phyloP scores from a whole-genome alignment of 2,113 vertebrate genomes.

The Symphodus melops region DNA sequence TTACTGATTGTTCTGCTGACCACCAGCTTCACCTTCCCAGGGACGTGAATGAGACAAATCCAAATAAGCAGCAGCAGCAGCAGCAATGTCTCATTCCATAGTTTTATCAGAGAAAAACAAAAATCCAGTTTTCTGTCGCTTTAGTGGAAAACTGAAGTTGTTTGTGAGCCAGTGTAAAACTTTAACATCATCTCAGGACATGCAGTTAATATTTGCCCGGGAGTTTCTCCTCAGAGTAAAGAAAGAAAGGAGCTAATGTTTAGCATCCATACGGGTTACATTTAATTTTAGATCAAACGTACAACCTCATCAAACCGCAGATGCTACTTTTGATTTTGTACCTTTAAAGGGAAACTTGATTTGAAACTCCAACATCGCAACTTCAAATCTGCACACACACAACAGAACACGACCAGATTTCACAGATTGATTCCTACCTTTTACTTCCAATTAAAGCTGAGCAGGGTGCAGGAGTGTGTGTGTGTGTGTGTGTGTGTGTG shows the following conservation, averaged over 20 bases:
- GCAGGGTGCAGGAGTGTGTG: conserved; percentile 6
- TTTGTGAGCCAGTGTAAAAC: not conserved
- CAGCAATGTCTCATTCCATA: not conserved
- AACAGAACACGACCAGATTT: conserved; percentile 9
- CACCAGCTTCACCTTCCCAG: not conserved
- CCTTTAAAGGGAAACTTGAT: too few relatives aligned
- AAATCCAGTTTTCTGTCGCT: not conserved
- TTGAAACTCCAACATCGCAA: too few relatives aligned
- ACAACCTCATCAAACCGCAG: not conserved
- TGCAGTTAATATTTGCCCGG: not conserved
- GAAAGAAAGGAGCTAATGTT: not conserved
- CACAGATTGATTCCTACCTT: conserved; percentile 48
- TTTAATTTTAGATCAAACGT: not conserved
- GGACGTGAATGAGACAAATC: not conserved
- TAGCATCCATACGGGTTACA: not conserved
- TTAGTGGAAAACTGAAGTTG: not conserved
- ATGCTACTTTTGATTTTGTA: too few relatives aligned
- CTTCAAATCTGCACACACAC: not conserved
- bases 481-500: not conserved
- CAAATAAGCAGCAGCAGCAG: not conserved
- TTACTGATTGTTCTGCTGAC: conserved; percentile 50
- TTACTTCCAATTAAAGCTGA: not conserved
- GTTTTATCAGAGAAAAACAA: not conserved
- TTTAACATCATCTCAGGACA: not conserved
- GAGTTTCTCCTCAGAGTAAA: not conserved